Evolutionary conservation across 2,113 vertebrate species (phyloP), one percentile per base, ranked within the genome.

Genomic region (Prionailurus viverrinus): DNA sequence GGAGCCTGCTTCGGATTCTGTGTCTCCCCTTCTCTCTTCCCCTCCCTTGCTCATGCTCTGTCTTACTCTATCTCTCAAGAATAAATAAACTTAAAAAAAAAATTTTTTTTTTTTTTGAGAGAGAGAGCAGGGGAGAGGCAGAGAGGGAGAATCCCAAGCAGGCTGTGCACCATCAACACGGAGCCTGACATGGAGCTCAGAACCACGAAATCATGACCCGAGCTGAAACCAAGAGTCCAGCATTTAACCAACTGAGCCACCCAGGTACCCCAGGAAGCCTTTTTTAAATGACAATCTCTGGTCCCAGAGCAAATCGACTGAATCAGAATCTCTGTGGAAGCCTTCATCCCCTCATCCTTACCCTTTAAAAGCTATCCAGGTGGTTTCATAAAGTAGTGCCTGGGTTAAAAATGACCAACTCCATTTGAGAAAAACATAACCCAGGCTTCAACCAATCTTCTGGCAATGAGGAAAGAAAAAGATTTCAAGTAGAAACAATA

Each of bases 251-350:
- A 74, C 39, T 76, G 27, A 76, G 74, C 27, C 41, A 76, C 73
- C 41, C 41, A 48, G 27, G 7, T 73, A 21, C 73, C 8, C 25
- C 73, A 15, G 11, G 36, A 92, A 94, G 27, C 25, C 39, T 36
- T 92, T 87, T 94, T 88, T 45, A 78, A 97, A 92, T 33, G 79
- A 92, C 36, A 88, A 94, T 23, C 15, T 89, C 80, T 97, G 65
- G 48, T 7, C 21, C 45, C 58, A 81, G 45, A 89, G 39, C 71
- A 93, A 55, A 90, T 81, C 39, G 79, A 90, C 16, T 39, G 23
- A 89, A 73, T n/a, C 39, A 76, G 48, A 89, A 97, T 82, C 21
- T 58, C 85, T 66, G 27, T 27, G 33, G 51, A 87, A 90, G 55
- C 7, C 61, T 81, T 31, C 4, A 81, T 76, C 36, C 33, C 23